Evolutionary conservation across 35 echinoderm and acorn worm species (phyloP).

Genomic region (Acanthaster planci): DNA sequence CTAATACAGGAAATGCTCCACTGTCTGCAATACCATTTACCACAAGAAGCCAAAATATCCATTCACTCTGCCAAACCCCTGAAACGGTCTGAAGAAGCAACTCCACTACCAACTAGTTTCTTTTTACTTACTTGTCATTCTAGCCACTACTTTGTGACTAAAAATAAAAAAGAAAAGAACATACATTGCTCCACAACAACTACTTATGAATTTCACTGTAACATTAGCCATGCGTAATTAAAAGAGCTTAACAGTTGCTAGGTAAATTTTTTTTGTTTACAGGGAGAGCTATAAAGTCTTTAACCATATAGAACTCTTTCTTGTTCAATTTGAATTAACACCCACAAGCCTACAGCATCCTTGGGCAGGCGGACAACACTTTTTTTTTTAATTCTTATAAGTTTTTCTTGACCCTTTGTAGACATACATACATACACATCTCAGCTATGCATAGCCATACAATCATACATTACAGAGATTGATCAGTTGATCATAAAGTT

Average conservation of each 20-base stretch:
- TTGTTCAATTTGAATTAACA: not conserved
- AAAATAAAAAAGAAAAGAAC: constrained; percentile 13
- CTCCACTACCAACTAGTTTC: not conserved
- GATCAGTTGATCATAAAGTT: not conserved
- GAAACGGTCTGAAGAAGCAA: not conserved
- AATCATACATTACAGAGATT: constrained; percentile 2
- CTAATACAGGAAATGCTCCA: not conserved
- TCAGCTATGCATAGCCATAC: constrained; percentile 18
- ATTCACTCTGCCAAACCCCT: not conserved
- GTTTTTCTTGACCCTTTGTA: not conserved
- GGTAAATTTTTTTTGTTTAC: not conserved
- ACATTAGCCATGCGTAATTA: constrained; percentile 30
- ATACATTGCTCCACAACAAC: not conserved
- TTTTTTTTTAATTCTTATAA: not conserved
- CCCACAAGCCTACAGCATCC: not conserved
- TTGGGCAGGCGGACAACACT: not conserved
- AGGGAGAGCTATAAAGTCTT: constrained; percentile 2
- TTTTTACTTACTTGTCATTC: not conserved
- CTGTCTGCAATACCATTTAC: not conserved
- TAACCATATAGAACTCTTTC: not conserved
- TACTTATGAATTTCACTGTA: constrained; percentile 10
- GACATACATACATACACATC: constrained; percentile 16
- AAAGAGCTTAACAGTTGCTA: not conserved
- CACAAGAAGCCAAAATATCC: not conserved
- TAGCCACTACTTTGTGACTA: not conserved